Evolutionary conservation across 2,797 vertebrate species (phyloP), one percentile per base, ranked within the genome.

Genomic region (Chelon auratus): DNA sequence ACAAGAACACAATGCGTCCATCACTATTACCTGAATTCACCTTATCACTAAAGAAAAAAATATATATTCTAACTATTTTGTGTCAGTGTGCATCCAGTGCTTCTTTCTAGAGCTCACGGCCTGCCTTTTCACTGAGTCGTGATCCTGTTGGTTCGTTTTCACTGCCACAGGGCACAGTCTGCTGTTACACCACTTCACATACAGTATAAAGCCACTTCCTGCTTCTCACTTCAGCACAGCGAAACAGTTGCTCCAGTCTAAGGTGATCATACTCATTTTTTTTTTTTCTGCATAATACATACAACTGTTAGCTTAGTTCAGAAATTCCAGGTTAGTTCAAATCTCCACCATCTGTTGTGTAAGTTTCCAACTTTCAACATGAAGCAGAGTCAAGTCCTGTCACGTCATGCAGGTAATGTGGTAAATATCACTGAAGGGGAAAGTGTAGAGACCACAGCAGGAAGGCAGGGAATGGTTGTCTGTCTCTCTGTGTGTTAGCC

Each of bases 91-190:
- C n/a, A 10, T 33, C 30, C 7, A 33, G 7, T 33, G 45, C 18
- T 48, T 18, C n/a, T 20, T 15, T 68, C 17, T 42, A 50, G 17
- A 36, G 40, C 40, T 10, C 11, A 30, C 14, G 18, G 18, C 39
- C 24, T 22, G 24, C 11, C 20, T 43, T 33, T 55, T 69, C 17
- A 50, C 15, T 36, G 17, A 33, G 5, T 14, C 9, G 1, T 48
- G 26, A 62, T 45, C 52, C 12, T 66, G 63, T 61, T 58, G 37
- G 64, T 50, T 64, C 13, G 58, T 80, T 81, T 66, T 40, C 66
- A 30, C 76, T 67, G 80, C 80, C 80, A 53, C 77, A 68, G 81
- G 83, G 53, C 62, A 72, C 11, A 59, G 52, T 63, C 53, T 73
- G 66, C 33, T 64, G 39, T 79, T 76, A 52, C 79, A 63, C 40